Evolutionary conservation across 2,113 vertebrate species (phyloP), one percentile per base, ranked within the genome.

Genomic region (Nesoenas mayeri): DNA sequence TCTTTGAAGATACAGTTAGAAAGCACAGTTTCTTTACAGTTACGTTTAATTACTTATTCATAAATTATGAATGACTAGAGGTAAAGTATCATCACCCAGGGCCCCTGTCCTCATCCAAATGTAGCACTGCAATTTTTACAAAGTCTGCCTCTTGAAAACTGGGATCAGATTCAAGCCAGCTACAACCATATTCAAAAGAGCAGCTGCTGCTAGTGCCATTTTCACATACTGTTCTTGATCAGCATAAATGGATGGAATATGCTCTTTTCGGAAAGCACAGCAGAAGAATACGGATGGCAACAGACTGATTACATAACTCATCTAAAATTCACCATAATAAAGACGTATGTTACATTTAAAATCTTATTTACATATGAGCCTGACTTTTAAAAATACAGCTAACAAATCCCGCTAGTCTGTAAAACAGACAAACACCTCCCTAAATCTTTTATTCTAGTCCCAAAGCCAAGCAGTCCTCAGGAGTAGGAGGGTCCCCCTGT

Each of bases 161-260:
- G 84, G 65, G 65, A 95, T 92, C 65, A 89, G 65, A 92, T 91
- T 86, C 84, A 91, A 91, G 86, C 53, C 70, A 95, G 83, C 70
- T 79, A 91, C 65, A 81, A 60, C 53, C 53, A 64, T 12, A 51
- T 80, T 75, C 70, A 81, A 91, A 93, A 56, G n/a, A 92, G 65
- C 87, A 95, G 71, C 80, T 91, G 83, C 57, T 79, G 77, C 50
- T 51, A 48, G 24, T 69, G 81, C 60, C 70, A 53, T 82, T 93
- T 94, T 75, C 64, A 72, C 57, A 79, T 32, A 57, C 71, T 82
- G 44, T 65, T 95, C 70, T 75, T 92, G 58, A 95, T 72, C 80
- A 72, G 70, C 62, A 61, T 84, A 79, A 92, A 92, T 17, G 57
- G n/a, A 57, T 42, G 61, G 62, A 95, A 88, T 60, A 85, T 13